These are phyloP conservation scores for Alfaro cultratus DNA, from an alignment of 2,797 vertebrate genomes.

Conservation along the genomic window DNA sequence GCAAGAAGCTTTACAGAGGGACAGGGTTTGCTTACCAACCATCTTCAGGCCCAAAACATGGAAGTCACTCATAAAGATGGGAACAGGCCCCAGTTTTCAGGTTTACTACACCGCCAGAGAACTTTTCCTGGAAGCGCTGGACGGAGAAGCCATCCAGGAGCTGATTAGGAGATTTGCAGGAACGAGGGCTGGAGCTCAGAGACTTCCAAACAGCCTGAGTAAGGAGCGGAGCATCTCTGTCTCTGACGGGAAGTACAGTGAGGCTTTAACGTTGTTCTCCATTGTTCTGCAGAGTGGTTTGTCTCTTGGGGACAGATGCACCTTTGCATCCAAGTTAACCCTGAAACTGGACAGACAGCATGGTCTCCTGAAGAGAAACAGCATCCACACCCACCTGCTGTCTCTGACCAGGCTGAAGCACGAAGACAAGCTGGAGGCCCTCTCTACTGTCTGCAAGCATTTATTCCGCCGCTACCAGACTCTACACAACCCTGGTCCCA, in stretches of 20 bases:
- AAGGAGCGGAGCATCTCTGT: slow-evolving; percentile 43
- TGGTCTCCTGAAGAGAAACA: slow-evolving; percentile 66
- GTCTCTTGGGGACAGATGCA: slow-evolving; percentile 38
- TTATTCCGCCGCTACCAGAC: slow-evolving; percentile 60
- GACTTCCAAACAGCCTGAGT: slow-evolving; percentile 30
- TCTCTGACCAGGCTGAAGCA: slow-evolving; percentile 62
- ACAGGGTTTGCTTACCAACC: slow-evolving; percentile 65
- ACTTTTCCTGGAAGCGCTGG: slow-evolving; percentile 66
- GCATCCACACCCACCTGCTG: slow-evolving; percentile 64
- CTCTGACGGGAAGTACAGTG: slow-evolving; percentile 59
- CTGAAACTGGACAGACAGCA: slow-evolving; percentile 65
- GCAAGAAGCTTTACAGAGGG: slow-evolving; percentile 32
- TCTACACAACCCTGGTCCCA: slow-evolving; percentile 58
- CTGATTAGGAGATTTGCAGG: slow-evolving; percentile 56
- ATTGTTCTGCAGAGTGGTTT: slow-evolving; percentile 69
- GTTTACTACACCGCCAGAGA: slow-evolving; percentile 64
- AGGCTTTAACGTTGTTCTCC: slow-evolving; percentile 69
- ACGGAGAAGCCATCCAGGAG: slow-evolving; percentile 59
- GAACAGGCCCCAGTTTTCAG: slow-evolving; percentile 47
- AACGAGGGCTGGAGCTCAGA: slow-evolving; percentile 23
- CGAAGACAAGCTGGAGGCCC: slow-evolving; percentile 65
- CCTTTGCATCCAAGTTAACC: slow-evolving; percentile 31
- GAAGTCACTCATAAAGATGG: slow-evolving; percentile 37
- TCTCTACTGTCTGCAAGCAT: slow-evolving; percentile 66
- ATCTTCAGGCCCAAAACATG: slow-evolving; percentile 71